phyloP scores from a whole-genome alignment of 2,797 vertebrate genomes.

The Malurus splendens region DNA sequence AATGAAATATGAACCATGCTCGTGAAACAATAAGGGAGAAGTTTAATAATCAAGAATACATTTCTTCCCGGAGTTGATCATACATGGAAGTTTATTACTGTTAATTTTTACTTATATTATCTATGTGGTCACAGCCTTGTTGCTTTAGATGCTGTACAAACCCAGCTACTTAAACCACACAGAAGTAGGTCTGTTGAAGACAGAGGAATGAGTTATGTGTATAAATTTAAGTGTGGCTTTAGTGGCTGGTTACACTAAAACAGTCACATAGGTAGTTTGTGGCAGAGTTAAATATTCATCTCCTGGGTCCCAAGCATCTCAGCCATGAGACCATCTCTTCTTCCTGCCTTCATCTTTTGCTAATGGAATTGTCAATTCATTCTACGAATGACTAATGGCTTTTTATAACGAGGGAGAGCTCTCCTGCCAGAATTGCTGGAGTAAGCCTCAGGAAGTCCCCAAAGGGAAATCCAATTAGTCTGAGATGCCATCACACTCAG shows the following conservation, averaged over 20 bases:
- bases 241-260: neutral
- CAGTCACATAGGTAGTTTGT: neutral
- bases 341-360: neutral
- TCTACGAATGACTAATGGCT: constrained; percentile 16
- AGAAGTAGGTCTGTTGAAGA: neutral
- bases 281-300: neutral
- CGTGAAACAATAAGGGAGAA: neutral
- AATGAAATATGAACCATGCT: neutral
- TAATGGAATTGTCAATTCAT: constrained; percentile 24
- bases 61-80: neutral
- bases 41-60: neutral
- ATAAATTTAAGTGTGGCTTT: neutral
- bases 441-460: neutral
- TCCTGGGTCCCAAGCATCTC: neutral
- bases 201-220: neutral
- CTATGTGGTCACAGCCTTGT: neutral
- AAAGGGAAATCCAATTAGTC: neutral
- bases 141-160: neutral
- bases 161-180: neutral
- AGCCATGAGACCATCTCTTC: neutral
- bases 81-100: neutral
- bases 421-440: neutral
- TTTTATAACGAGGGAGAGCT: neutral
- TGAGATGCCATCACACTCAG: neutral
- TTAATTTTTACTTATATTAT: neutral